Base-by-base conservation (phyloP, 2,888 invertebrate species). In the Thumatha senex region DNA sequence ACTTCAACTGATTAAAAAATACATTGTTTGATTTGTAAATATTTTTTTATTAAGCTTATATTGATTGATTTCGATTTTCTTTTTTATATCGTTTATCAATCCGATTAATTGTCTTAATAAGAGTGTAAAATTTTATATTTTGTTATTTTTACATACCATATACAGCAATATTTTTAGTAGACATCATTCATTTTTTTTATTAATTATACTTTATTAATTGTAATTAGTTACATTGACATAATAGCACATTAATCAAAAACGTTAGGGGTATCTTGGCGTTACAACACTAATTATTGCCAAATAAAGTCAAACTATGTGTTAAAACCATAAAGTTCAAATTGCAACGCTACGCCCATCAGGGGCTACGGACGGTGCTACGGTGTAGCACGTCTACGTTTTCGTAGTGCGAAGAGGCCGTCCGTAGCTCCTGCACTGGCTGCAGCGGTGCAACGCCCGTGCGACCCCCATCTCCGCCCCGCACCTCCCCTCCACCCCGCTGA, bases 361-460 rank as follows among this genome's bases (percentile, higher is more conserved):
- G 48, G 72, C 79, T 78, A 82, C 82, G 72, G 71, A 64, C 18
- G 18, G 18, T 4, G 18, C 18, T 24, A 82, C 82, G 72, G 71
- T 64, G 80, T 76, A 76, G 72, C 61, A 49, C 58, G 54, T 50
- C 77, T 80, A 79, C 79, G 73, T 49, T 54, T 54, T 62, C 63
- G 77, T 77, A 74, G 75, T 63, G 71, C 76, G 81, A 79, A 78
- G 79, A 78, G 77, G 71, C 70, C 73, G 74, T 72, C 72, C 77
- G 79, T 80, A 78, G 77, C 65, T 69, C 77, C 78, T 82, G 83
- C 81, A 84, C 85, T 80, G 78, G 82, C 72, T 86, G 87, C 88
- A 87, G 81, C 86, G 82, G 84, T 87, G 89, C 88, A 86, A 80
- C 80, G 85, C 76, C 86, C 86, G 82, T 67, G 73, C 78, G 77